These are phyloP conservation scores for Turritopsis dohrnii DNA, from an alignment of 30 jellyfish, hydroid and myxozoan genomes.

Conservation along the genomic window DNA sequence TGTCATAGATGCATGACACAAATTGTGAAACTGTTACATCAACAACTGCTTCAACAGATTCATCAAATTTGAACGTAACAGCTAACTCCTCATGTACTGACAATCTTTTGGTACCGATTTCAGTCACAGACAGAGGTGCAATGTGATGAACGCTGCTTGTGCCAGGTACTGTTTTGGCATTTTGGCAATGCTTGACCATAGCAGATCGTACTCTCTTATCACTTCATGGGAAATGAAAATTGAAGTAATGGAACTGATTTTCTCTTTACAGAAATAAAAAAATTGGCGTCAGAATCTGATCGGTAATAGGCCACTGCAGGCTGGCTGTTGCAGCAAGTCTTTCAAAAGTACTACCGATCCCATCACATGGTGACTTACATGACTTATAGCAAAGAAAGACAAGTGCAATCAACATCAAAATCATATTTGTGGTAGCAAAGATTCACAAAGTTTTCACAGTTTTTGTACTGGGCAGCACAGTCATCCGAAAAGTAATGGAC, in stretches of 20 bases:
- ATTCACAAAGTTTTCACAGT: no score
- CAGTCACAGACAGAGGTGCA: conserved; percentile 31
- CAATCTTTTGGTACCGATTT: conserved; percentile 30
- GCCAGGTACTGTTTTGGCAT: conserved; percentile 43
- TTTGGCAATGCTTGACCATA: conserved; percentile 7
- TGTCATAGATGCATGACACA: conserved; percentile 24
- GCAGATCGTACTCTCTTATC: conserved; percentile 15
- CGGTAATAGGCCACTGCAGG: conserved; percentile 20
- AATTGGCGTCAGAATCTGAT: conserved; percentile 36
- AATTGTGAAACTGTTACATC: conserved; percentile 2
- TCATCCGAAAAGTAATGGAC: no score
- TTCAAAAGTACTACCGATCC: no score
- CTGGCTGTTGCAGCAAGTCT: no score
- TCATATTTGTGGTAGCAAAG: no score
- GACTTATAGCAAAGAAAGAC: no score
- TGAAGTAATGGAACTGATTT: conserved; percentile 23
- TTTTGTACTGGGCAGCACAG: no score
- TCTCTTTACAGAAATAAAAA: conserved; percentile 24
- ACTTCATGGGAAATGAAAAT: not conserved
- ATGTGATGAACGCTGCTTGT: conserved; percentile 41
- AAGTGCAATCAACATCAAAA: no score
- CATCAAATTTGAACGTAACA: conserved; percentile 9
- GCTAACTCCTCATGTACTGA: conserved; percentile 22
- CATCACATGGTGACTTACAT: no score
- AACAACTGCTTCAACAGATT: not conserved